Evolutionary conservation across 2,113 vertebrate species (phyloP), one percentile per base, ranked within the genome.

Genomic region (Ia io): DNA sequence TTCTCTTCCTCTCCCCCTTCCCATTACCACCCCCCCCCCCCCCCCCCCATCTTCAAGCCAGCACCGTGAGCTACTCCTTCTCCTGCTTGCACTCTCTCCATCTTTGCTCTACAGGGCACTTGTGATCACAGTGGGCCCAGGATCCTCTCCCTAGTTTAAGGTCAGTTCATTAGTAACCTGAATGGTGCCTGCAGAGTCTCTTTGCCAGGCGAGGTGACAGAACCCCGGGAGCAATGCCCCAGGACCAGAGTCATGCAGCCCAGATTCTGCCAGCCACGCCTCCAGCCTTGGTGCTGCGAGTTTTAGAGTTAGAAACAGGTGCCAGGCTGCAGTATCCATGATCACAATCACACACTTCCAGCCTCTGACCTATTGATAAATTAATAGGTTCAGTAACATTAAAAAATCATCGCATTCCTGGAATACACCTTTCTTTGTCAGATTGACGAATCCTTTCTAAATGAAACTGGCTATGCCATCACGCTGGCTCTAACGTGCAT

Each of bases 21-120:
- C 35, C 1, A 1, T 14, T 28, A 37, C 37, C n/a, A n/a, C 37
- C 37, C 3, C 37, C 37, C 79, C n/a, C 0, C 2, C 12, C n/a
- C 0, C 17, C 6, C 85, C 28, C 61, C 32, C 23, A 8, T 23
- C 78, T 71, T 44, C 1, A 14, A 9, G 71, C 67, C 74, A 82
- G 76, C 70, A 49, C 40, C 2, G 2, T 11, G 63, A 4, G 3
- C 0, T 10, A 25, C 49, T 49, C 40, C 37, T 67, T 30, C 40
- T 53, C n/a, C 47, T 25, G 18, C 23, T 9, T 13, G 40, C 6
- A 83, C 35, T 25, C 2, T 10, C 47, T 56, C 23, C 10, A 2
- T 18, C 30, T 44, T 42, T 18, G 44, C 44, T 59, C 47, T 37
- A n/a, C 47, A 47, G 25, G 37, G 69, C 22, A 42, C 56, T 30